Percentiles rank a stretch among this genome's conserved stretches.
phyloP scores from a whole-genome alignment of 2,113 vertebrate species.

The Merops nubicus region DNA sequence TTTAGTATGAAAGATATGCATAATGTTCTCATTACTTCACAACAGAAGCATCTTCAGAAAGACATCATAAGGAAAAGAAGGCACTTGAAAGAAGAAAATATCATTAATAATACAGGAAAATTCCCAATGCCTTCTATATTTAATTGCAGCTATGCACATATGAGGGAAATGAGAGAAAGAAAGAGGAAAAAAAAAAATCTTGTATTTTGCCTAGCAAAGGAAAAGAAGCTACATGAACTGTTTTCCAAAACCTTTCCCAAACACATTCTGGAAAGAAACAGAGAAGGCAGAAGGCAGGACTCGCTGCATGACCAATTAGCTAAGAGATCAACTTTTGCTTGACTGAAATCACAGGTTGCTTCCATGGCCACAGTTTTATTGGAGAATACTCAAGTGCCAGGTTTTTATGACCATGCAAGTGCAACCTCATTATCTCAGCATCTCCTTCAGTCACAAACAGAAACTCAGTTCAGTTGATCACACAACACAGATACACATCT shows the following conservation, averaged over 20 bases:
- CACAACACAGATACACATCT: neutral
- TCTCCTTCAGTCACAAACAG: neutral
- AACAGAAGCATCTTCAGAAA: neutral
- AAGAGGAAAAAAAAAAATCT: neutral
- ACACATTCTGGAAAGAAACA: neutral
- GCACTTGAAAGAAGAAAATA: neutral
- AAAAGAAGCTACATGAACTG: neutral
- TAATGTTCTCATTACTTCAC: neutral
- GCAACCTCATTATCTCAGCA: neutral
- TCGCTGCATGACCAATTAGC: rapidly evolving
- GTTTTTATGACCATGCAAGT: neutral
- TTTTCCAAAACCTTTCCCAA: neutral
- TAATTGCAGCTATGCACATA: neutral
- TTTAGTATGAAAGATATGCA: neutral
- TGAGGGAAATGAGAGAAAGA: neutral
- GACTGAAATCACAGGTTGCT: neutral
- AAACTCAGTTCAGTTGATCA: neutral
- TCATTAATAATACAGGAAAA: neutral
- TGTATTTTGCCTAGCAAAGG: neutral
- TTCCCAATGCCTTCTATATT: neutral
- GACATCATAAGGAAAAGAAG: neutral
- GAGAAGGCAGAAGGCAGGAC: neutral
- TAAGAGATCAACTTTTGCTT: neutral
- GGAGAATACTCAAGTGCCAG: neutral
- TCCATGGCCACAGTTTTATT: neutral